Percentiles rank a stretch among this genome's conserved stretches.
These are phyloP conservation scores for Polypedilum pembai DNA, from an alignment of 1,140 invertebrate genomes.

Conservation along the genomic window DNA sequence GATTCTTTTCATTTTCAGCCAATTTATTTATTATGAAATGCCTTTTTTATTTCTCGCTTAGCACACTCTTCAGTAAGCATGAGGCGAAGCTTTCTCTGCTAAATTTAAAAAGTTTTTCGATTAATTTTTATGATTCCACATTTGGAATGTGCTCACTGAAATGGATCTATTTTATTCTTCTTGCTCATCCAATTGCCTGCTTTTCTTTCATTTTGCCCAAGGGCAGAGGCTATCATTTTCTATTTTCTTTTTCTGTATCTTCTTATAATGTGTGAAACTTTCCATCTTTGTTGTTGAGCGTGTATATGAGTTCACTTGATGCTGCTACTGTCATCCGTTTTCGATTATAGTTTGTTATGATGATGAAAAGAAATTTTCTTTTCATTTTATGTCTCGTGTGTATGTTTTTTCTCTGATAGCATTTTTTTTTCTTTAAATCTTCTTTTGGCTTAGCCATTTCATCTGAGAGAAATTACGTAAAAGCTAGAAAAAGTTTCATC, in stretches of 20 bases:
- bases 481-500: too few species aligned
- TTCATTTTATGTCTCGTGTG: too few species aligned
- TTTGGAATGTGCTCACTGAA: neutral
- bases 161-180: neutral
- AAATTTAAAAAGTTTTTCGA: slow-evolving; percentile 14
- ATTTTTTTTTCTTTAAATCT: too few species aligned
- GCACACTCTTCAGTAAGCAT: neutral
- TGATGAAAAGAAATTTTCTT: too few species aligned
- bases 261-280: slow-evolving; percentile 7
- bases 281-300: neutral
- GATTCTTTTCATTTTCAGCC: neutral
- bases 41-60: neutral
- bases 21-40: slow-evolving; percentile 15
- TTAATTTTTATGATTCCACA: slow-evolving; percentile 19
- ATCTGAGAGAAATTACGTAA: too few species aligned
- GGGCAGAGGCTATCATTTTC: too few species aligned
- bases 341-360: too few species aligned
- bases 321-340: too few species aligned
- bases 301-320: too few species aligned
- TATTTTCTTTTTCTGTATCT: too few species aligned
- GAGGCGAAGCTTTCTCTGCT: neutral
- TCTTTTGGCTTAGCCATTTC: too few species aligned
- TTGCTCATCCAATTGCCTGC: neutral
- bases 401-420: too few species aligned
- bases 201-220: neutral